Base-by-base conservation (phyloP, 2,888 invertebrate species). In the Sinelater perroti region DNA sequence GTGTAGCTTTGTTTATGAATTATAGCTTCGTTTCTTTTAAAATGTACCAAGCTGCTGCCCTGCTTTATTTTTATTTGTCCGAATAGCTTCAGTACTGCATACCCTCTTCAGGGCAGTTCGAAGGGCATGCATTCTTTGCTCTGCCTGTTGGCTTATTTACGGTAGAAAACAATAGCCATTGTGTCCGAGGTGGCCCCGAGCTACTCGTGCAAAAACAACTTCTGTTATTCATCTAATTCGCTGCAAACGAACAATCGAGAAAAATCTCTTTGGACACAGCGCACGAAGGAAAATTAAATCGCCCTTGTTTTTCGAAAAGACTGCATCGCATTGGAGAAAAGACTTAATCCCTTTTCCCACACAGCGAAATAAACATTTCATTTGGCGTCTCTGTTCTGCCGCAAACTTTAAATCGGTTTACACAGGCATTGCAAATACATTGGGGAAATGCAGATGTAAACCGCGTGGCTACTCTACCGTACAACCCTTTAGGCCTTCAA, bases 361-460 rank as follows among this genome's bases (percentile, higher is more conserved):
- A 31, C 40, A 40, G 30, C 40, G 46, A 57, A 53, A 52, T 52
- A 57, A 46, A 51, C 57, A 52, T 57, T 58, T 58, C 33, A 49
- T 53, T 58, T 33, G 33, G 35, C 33, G 44, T 58, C 49, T 53
- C 38, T 58, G 47, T 58, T 53, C 53, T 53, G 58, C 61, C 46
- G 52, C 51, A 59, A 59, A 51, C 55, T 55, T 50, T 58, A 52
- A 59, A 61, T 59, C 58, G 51, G 55, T 54, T 61, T 59, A 50
- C 58, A 49, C 42, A 53, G 31, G 52, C 58, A 61, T 61, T 51
- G 61, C 57, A 61, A 61, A 61, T 59, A 59, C 58, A 56, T 59
- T 55, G 54, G 56, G 61, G 61, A 59, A 61, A 61, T 61, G 57
- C 54, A 54, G 54, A 61, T 61, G 54, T 57, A 61, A 59, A 61